Evolutionary conservation across 2,888 invertebrate species (phyloP), one percentile per base, ranked within the genome.

Genomic region (Idaea biselata): DNA sequence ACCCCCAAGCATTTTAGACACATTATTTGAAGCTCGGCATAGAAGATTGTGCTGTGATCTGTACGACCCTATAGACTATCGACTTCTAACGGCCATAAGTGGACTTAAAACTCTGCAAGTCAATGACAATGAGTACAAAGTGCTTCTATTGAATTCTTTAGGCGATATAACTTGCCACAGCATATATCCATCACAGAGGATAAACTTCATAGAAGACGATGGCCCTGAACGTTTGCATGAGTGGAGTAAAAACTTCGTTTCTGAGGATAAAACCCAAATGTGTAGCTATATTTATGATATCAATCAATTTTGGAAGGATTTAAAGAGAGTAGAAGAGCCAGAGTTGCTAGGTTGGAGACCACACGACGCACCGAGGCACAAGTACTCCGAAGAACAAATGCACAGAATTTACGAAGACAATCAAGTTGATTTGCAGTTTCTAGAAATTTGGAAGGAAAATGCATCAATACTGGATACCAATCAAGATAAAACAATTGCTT

Each of bases 121-220:
- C 57, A 76, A 80, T 57, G 83, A 80, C 6, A 83, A 88, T 6
- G 85, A 81, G 16, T 87, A 80, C 63, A 73, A 79, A 14, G 70
- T 90, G 8, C 74, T 92, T 6, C 82, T 86, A 69, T 84, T 86
- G 33, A 93, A 92, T 68, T 83, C 91, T 0, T 72, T 91, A 1
- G 93, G 93, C 1, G 93, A 93, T 65, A 79, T 93, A 59, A 81
- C 86, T 1, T 79, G 81, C 56, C 88, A 92, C 60, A 76, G 76
- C 0, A 55, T 92, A 16, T 86, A 81, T 61, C 87, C 89, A 0
- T 77, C 83, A 44, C 78, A 86, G 63, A 78, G 87, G 78, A 78
- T 81, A 1, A 73, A 77, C 1, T 84, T 84, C 60, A 75, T 87
- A 5, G 84, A 84, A 16, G 85, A 89, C 18, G 82, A 87, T n/a